Evolutionary conservation across 2,113 vertebrate genomes (phyloP), one percentile per base, ranked within the genome.

Genomic region (Petrocephalus microphthalmus): DNA sequence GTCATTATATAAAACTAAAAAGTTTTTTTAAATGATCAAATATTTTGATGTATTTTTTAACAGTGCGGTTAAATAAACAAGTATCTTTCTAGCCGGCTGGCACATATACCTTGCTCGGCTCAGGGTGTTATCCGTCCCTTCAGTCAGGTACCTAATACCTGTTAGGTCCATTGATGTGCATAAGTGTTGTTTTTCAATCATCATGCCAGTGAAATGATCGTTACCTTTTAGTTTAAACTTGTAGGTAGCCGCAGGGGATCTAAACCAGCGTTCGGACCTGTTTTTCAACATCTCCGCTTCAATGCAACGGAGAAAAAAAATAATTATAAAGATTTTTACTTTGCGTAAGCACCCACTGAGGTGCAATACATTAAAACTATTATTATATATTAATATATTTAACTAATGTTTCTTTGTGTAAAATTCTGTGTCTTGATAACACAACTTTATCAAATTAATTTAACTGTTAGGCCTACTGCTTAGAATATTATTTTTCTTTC

Each of bases 211-310:
- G 92, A 93, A 95, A 92, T 96, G 95, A 95, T 95, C 94, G 91
- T 93, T 92, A 93, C 91, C 94, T 97, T 95, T 96, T 95, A 96
- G 96, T 96, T 94, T 94, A 93, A 93, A 90, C 89, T 88, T 91
- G 90, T 90, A 88, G 88, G 84, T 19, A 90, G 95, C 93, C 96
- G 90, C 96, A 90, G 92, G 92, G 94, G 95, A 93, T 92, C 94
- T 89, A 83, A 83, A 93, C 94, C 94, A 94, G 95, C 93, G 89
- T 96, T 95, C 95, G 93, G 95, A 98, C 98, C 93, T 94, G 97
- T 98, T 96, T 96, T 60, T 47, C 33, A 60, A 86, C 42, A 20
- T 42, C 25, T 85, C 33, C 56, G 33, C 56, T 45, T 86, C 53
- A 37, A 8, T n/a, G 33, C 85, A 22, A 51, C 37, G 22, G 42